These are phyloP conservation scores for Aricia artaxerxes DNA, from an alignment of 2,888 invertebrate genomes.

Conservation along the genomic window DNA sequence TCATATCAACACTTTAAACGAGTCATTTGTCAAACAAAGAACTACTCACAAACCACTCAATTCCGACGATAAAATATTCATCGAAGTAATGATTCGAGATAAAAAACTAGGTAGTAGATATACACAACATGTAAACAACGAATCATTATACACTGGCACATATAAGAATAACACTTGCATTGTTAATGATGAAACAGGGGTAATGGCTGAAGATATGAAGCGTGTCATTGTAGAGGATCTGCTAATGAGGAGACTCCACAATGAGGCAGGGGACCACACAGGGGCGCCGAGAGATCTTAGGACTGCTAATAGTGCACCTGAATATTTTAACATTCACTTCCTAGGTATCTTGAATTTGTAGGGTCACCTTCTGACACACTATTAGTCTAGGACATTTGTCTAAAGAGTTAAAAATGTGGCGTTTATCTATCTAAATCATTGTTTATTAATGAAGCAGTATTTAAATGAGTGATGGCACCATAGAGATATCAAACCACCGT, in stretches of 20 bases:
- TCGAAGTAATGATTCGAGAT: constrained; percentile 6
- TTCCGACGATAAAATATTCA: constrained; percentile 8
- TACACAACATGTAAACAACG: neutral
- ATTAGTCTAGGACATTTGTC: no score
- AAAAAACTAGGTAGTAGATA: neutral
- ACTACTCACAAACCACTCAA: neutral
- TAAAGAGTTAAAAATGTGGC: neutral
- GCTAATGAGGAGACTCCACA: constrained; percentile 44
- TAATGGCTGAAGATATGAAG: constrained; percentile 22
- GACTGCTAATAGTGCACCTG: constrained; percentile 13
- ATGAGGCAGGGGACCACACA: constrained; percentile 15
- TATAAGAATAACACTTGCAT: constrained; percentile 23
- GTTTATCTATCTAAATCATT: neutral
- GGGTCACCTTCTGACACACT: neutral
- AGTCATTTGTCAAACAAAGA: neutral
- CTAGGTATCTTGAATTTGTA: neutral
- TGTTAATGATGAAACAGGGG: constrained; percentile 30
- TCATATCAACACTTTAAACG: neutral
- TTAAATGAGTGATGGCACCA: neutral
- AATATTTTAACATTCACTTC: neutral
- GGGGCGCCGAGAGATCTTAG: constrained; percentile 19
- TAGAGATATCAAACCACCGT: no score
- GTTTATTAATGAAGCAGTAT: neutral
- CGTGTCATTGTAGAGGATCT: constrained; percentile 50
- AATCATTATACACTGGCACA: constrained; percentile 29